Conservation (phyloP, 2,797 vertebrate genomes). For the Nyctalus aviator region DNA sequence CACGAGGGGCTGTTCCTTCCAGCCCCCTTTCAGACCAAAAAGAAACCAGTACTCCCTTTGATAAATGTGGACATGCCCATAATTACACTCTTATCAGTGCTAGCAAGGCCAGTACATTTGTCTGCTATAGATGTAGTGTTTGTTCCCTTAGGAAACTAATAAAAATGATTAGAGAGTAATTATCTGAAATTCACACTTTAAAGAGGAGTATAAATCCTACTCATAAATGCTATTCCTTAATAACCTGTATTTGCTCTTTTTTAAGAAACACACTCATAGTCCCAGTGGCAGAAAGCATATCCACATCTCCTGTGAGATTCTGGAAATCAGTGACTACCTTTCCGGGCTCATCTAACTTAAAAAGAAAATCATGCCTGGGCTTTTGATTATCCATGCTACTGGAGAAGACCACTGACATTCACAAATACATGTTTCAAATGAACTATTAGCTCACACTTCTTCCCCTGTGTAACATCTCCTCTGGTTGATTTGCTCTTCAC, state of each 20-base stretch:
- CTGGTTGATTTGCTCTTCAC: conserved; percentile 43
- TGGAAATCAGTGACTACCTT: conserved; percentile 52
- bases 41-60: conserved; percentile 13
- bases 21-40: not conserved
- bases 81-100: conserved; percentile 35
- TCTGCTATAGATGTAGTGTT: not conserved
- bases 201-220: conserved; percentile 18
- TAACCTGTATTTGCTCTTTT: conserved; percentile 36
- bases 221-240: conserved; percentile 10
- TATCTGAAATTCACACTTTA: conserved; percentile 64
- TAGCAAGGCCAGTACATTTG: conserved; percentile 36
- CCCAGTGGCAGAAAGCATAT: not conserved
- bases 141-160: conserved; percentile 47
- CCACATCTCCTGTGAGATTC: conserved; percentile 13
- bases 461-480: conserved; percentile 14
- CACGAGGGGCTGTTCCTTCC: not conserved
- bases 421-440: conserved; percentile 18
- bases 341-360: conserved; percentile 42
- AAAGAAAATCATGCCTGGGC: conserved; percentile 37
- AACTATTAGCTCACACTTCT: conserved; percentile 47
- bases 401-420: conserved; percentile 37
- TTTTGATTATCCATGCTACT: conserved; percentile 50
- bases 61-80: not conserved
- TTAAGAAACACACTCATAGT: not conserved
- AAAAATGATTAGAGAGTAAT: conserved; percentile 71